A percentile compares a stretch with the other conserved stretches of the same genome.
These are phyloP conservation scores for Thysanoteuthis rhombus DNA, from an alignment of 2,888 invertebrate genomes.

Conservation along the genomic window DNA sequence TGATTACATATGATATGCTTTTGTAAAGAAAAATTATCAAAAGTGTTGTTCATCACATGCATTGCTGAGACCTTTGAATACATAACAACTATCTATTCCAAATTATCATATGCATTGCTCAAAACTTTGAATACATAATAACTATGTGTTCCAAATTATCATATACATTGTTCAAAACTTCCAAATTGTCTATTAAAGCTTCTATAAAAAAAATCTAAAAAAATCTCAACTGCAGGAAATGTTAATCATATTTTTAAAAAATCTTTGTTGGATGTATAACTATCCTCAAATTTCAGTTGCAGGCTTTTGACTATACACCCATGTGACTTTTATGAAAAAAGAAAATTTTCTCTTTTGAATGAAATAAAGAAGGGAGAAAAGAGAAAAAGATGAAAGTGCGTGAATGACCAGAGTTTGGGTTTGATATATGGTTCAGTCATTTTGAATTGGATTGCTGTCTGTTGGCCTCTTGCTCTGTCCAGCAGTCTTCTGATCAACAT, in stretches of 20 bases:
- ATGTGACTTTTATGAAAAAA: background rate
- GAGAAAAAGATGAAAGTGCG: background rate
- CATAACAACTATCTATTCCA: too few species aligned
- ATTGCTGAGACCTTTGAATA: too few species aligned
- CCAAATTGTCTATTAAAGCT: background rate
- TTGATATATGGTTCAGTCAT: constrained; percentile 17
- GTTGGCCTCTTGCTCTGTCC: background rate
- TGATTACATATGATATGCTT: background rate
- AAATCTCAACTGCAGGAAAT: too few species aligned
- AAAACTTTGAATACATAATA: too few species aligned
- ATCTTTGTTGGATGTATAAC: background rate
- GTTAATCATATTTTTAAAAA: background rate
- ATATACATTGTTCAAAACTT: background rate
- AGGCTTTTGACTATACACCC: background rate
- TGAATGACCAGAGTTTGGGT: constrained; percentile 13
- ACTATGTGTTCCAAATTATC: too few species aligned
- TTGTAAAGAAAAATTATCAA: background rate
- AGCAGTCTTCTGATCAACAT: background rate
- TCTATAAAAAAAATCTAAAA: background rate
- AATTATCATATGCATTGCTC: too few species aligned
- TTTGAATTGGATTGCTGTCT: constrained; percentile 28
- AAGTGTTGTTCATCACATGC: too few species aligned
- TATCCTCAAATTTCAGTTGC: background rate
- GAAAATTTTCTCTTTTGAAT: background rate
- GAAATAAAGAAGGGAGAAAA: background rate